These are phyloP conservation scores for Meloidogyne exigua DNA, from an alignment of 1,140 invertebrate species.

Conservation along the genomic window DNA sequence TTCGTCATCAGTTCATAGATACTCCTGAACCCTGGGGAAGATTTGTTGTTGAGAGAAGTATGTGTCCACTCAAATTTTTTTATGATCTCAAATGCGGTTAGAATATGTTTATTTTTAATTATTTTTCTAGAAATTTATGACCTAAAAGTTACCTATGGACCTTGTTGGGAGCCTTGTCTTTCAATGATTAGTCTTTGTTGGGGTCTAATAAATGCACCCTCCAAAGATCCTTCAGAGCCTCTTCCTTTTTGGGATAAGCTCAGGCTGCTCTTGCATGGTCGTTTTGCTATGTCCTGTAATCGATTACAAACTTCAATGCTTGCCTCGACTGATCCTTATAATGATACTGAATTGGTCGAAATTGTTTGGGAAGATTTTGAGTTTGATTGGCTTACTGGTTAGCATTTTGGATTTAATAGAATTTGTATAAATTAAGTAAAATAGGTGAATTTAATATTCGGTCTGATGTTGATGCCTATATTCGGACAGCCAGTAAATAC, in stretches of 20 bases:
- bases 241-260: constrained; percentile 96
- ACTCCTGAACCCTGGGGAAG: constrained; percentile 67
- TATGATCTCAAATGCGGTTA: constrained; percentile 88
- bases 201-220: constrained; percentile 78
- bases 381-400: constrained; percentile 91
- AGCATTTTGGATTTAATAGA: constrained; percentile 36
- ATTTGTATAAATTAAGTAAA: background rate
- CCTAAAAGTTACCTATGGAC: constrained; percentile 87
- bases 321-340: constrained; percentile 72
- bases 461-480: constrained; percentile 81
- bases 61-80: constrained; percentile 93
- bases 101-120: background rate
- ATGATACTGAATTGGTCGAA: constrained; percentile 95
- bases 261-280: constrained; percentile 80
- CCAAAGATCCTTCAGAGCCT: constrained; percentile 85
- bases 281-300: constrained; percentile 80
- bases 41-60: constrained; percentile 71
- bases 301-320: constrained; percentile 84
- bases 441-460: constrained; percentile 76
- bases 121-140: constrained; percentile 74
- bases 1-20: constrained; percentile 64
- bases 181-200: constrained; percentile 85
- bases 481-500: constrained; percentile 94
- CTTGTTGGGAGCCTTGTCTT: constrained; percentile 96
- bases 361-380: constrained; percentile 85